Conservation (phyloP, 2,113 vertebrate genomes). For the Pomatorhinus ruficollis region DNA sequence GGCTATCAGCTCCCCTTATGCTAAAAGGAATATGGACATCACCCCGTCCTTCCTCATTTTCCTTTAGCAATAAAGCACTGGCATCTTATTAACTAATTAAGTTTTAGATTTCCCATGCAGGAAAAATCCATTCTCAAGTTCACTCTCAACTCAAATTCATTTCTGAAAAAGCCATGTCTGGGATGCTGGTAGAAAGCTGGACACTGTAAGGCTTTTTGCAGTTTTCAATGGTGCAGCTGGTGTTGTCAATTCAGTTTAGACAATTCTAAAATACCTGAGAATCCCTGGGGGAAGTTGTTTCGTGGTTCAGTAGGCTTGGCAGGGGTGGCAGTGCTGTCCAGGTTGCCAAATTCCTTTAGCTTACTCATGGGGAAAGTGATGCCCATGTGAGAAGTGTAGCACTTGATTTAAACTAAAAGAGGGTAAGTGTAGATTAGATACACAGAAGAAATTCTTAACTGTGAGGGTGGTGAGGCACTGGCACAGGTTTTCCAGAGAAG, state of each 20-base stretch:
- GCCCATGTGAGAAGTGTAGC: background rate
- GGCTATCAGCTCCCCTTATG: background rate
- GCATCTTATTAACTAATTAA: background rate
- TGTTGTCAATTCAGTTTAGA: background rate
- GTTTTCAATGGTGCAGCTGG: background rate
- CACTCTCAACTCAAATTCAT: background rate
- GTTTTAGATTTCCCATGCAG: background rate
- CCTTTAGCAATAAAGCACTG: background rate
- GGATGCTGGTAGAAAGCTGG: background rate
- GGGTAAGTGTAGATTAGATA: background rate
- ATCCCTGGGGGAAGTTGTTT: background rate
- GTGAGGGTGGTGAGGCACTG: background rate
- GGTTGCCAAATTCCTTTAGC: background rate
- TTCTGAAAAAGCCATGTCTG: background rate
- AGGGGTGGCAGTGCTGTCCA: background rate
- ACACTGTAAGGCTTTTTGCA: background rate
- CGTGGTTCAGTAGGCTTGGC: background rate
- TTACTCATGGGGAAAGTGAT: background rate
- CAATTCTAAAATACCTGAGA: background rate
- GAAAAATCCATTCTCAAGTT: background rate
- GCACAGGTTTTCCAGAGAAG: background rate
- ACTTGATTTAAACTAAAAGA: background rate
- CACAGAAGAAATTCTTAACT: background rate
- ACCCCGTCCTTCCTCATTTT: background rate
- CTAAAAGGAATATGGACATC: background rate